Evolutionary conservation across 2,113 vertebrate species (phyloP).

Genomic region (Aphelocoma coerulescens): DNA sequence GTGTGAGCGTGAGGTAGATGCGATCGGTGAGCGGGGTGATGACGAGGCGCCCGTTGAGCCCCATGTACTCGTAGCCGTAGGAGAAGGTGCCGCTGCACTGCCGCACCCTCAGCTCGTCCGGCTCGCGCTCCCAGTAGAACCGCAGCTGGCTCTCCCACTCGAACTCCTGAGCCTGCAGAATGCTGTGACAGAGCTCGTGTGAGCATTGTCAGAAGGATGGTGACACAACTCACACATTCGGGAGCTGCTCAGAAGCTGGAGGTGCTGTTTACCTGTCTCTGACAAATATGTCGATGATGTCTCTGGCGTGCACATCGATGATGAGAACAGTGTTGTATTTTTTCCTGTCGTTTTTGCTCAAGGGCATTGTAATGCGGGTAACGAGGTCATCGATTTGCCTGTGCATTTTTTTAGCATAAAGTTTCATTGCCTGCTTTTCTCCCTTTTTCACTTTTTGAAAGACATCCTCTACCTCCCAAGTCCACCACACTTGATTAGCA

Average conservation of each 20-base stretch:
- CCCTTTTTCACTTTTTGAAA: conserved; percentile 82
- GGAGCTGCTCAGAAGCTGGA: background rate
- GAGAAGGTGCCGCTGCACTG: conserved; percentile 90
- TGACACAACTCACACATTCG: rapidly evolving
- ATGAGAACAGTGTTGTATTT: conserved; percentile 95
- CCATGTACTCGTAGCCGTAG: conserved; percentile 98
- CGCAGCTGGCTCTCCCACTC: conserved; percentile 96
- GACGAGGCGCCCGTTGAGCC: conserved; percentile 91
- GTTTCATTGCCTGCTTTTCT: conserved; percentile 86
- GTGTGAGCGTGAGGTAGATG: conserved; percentile 95
- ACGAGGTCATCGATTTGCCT: conserved; percentile 89
- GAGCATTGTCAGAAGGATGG: background rate
- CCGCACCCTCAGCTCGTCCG: conserved; percentile 82
- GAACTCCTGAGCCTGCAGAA: conserved; percentile 88
- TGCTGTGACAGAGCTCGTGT: conserved; percentile 64
- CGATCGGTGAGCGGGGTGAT: conserved; percentile 95
- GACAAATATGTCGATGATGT: conserved; percentile 90
- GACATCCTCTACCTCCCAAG: conserved; percentile 93
- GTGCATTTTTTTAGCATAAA: conserved; percentile 87
- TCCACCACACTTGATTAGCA: conserved; percentile 97
- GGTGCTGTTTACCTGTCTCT: conserved; percentile 74
- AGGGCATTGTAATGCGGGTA: conserved; percentile 77
- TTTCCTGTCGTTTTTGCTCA: conserved; percentile 86
- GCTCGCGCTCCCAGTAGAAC: conserved; percentile 88
- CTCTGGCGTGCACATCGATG: conserved; percentile 94